Conservation (phyloP, 2,797 vertebrate species). For the Mareca strepera region DNA sequence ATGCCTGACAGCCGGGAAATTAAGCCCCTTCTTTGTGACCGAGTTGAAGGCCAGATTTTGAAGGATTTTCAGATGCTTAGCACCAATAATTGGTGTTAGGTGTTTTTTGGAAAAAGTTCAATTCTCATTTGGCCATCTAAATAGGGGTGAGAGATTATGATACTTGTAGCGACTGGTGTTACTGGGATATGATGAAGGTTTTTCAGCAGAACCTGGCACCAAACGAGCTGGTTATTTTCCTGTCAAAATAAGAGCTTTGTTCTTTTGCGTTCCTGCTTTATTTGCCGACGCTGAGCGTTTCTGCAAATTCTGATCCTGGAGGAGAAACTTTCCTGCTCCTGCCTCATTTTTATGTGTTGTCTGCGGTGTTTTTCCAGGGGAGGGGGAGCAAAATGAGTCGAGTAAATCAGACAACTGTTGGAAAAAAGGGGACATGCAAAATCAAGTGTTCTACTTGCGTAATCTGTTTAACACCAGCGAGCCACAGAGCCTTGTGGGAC, state of each 20-base stretch:
- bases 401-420: constrained; percentile 72
- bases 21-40: constrained; percentile 59
- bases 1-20: constrained; percentile 59
- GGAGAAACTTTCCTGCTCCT: background rate
- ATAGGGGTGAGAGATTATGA: constrained; percentile 6
- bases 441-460: constrained; percentile 61
- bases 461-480: constrained; percentile 65
- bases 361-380: background rate
- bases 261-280: background rate
- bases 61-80: constrained; percentile 57
- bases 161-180: constrained; percentile 9
- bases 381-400: constrained; percentile 22
- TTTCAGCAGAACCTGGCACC: background rate
- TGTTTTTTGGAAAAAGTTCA: background rate
- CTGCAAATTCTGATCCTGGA: background rate
- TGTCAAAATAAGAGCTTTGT: background rate
- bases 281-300: background rate
- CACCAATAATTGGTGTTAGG: constrained; percentile 36
- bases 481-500: constrained; percentile 34
- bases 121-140: background rate
- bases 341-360: background rate
- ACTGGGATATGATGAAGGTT: background rate
- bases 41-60: constrained; percentile 61
- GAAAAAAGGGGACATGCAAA: constrained; percentile 59
- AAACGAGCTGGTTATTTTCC: background rate